phyloP scores from a whole-genome alignment of 2,113 vertebrate species.

The Eptesicus fuscus region DNA sequence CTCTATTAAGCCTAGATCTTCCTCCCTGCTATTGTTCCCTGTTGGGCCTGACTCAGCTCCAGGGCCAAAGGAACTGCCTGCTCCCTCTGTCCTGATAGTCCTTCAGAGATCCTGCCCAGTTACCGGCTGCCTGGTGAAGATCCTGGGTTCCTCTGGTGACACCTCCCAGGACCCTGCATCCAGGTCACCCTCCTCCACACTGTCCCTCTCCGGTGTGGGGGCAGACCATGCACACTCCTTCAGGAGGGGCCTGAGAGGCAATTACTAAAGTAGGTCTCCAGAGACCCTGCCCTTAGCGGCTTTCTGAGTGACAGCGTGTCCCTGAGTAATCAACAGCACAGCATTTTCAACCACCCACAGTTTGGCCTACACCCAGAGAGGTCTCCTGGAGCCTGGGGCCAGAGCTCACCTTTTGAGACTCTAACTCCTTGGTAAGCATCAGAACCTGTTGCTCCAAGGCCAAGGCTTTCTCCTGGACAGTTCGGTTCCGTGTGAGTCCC shows the following conservation, averaged over 20 bases:
- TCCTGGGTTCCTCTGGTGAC: rapidly evolving
- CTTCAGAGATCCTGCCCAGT: background rate
- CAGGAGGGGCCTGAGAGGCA: background rate
- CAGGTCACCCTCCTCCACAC: background rate
- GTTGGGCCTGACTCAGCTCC: background rate
- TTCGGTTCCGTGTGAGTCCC: conserved; percentile 68
- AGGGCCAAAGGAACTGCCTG: background rate
- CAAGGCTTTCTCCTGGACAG: conserved; percentile 72
- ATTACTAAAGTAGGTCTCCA: background rate
- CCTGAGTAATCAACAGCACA: background rate
- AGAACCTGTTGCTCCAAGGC: conserved; percentile 87
- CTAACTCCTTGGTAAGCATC: conserved; percentile 87
- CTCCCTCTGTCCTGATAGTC: background rate
- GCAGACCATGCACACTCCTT: background rate
- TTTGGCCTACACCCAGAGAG: background rate
- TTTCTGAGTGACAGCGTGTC: background rate
- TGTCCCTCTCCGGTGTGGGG: background rate
- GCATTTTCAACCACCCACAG: background rate
- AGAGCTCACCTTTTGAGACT: conserved; percentile 91
- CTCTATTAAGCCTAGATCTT: background rate
- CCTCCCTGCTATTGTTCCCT: background rate
- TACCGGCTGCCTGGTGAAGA: background rate
- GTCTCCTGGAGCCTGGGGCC: background rate
- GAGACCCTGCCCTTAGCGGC: background rate
- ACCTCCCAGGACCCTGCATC: background rate